A percentile compares a stretch with the other conserved stretches of the same genome.
These are phyloP conservation scores for Brachionus angularis DNA, from an alignment of 1,140 invertebrate genomes.

Conservation along the genomic window DNA sequence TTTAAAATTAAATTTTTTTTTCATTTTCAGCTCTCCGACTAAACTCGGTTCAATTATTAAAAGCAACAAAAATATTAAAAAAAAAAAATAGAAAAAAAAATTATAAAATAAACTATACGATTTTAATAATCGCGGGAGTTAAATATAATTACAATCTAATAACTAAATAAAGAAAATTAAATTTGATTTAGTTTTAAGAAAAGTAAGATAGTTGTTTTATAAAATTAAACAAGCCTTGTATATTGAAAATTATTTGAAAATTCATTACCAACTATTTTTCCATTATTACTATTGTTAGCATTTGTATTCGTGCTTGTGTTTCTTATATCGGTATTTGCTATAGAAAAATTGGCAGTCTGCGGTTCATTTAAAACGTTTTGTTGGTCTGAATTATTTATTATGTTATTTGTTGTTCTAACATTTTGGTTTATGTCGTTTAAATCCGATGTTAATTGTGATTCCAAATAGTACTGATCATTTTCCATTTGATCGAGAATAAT, in stretches of 20 bases:
- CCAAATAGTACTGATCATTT: constrained; percentile 20
- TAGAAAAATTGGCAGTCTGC: background rate
- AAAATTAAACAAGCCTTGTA: constrained; percentile 1
- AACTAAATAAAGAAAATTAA: too few relatives aligned
- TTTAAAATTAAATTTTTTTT: too few relatives aligned
- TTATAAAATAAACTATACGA: too few relatives aligned
- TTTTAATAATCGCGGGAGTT: too few relatives aligned
- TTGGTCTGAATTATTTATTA: too few relatives aligned
- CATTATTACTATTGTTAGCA: background rate
- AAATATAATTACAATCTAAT: too few relatives aligned
- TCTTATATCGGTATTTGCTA: background rate
- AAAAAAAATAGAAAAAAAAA: too few relatives aligned
- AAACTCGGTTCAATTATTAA: too few relatives aligned
- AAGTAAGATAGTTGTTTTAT: background rate
- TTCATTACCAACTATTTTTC: constrained; percentile 35
- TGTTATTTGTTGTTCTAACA: background rate
- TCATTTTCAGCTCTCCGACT: too few relatives aligned
- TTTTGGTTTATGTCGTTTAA: background rate
- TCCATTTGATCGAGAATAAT: constrained; percentile 28
- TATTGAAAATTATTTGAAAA: constrained; percentile 38
- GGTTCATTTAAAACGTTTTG: too few relatives aligned
- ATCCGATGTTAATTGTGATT: background rate
- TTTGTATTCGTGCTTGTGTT: background rate
- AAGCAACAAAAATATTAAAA: too few relatives aligned
- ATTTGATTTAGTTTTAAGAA: too few relatives aligned